Percentiles rank a stretch among this genome's conserved stretches.
Conservation (phyloP, 2,113 vertebrate species). For the Elachura formosa region DNA sequence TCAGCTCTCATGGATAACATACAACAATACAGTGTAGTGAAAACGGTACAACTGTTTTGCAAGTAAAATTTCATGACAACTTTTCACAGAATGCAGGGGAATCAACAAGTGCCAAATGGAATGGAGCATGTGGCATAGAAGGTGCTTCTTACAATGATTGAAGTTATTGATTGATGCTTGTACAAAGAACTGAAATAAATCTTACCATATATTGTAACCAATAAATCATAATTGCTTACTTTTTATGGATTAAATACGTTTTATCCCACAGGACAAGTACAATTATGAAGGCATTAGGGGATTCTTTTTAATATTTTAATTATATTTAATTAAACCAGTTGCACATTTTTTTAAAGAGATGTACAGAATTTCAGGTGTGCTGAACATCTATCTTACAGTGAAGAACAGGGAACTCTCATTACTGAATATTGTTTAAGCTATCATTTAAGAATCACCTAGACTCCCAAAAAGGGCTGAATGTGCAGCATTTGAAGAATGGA, state of each 20-base stretch:
- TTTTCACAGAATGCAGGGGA: not conserved
- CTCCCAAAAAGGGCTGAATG: not conserved
- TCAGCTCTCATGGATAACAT: not conserved
- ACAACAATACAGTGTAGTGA: not conserved
- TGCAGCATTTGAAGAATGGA: not conserved
- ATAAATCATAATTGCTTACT: not conserved
- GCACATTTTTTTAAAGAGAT: not conserved
- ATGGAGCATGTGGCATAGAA: not conserved
- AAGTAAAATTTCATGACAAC: not conserved
- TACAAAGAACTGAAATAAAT: not conserved
- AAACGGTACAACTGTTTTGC: not conserved
- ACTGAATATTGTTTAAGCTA: not conserved
- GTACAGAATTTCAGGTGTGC: not conserved
- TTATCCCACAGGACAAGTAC: not conserved
- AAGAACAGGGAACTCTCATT: not conserved
- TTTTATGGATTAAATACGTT: not conserved
- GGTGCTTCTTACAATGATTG: not conserved
- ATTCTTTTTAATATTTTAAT: not conserved
- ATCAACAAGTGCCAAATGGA: not conserved
- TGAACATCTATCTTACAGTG: not conserved
- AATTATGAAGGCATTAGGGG: not conserved
- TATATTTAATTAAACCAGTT: not conserved
- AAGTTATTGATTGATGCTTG: not conserved
- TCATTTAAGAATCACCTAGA: not conserved
- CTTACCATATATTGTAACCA: not conserved